Percentiles rank a stretch among this genome's conserved stretches.
phyloP scores from a whole-genome alignment of 2,888 invertebrate genomes.

The Diachrysia chrysitis region DNA sequence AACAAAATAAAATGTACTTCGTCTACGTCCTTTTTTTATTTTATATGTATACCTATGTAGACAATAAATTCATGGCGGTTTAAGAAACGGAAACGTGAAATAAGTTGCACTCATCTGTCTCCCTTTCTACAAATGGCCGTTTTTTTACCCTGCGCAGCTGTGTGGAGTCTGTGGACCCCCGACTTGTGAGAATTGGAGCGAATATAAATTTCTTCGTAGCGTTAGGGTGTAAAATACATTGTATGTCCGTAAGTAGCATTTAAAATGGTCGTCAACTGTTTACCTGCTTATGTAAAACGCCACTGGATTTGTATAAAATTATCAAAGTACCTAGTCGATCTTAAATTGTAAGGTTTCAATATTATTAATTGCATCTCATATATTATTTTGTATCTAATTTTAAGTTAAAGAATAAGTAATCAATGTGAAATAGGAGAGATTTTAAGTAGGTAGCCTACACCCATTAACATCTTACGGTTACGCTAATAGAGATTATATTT shows the following conservation, averaged over 20 bases:
- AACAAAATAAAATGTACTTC: no score
- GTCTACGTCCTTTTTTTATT: neutral
- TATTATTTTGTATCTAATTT: neutral
- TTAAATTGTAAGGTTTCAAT: neutral
- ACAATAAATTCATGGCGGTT: slow-evolving; percentile 6
- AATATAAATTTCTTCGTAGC: slow-evolving; percentile 24
- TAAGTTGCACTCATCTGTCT: slow-evolving; percentile 46
- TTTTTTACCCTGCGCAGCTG: slow-evolving; percentile 43
- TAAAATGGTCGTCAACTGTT: slow-evolving; percentile 2
- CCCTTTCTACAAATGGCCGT: slow-evolving; percentile 25
- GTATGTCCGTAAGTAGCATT: neutral
- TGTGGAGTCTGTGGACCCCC: slow-evolving; percentile 15
- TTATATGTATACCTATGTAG: neutral
- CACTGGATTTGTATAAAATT: neutral
- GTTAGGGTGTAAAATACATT: slow-evolving; percentile 14
- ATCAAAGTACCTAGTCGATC: neutral
- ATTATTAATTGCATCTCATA: neutral
- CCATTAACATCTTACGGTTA: neutral
- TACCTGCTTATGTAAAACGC: neutral
- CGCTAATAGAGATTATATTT: no score
- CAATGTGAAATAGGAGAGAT: no score
- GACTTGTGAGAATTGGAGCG: slow-evolving; percentile 32
- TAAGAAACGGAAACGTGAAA: slow-evolving; percentile 35
- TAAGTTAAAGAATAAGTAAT: no score
- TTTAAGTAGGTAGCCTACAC: neutral